phyloP scores from a whole-genome alignment of 1,140 invertebrate species.

The Caligus rogercresseyi region DNA sequence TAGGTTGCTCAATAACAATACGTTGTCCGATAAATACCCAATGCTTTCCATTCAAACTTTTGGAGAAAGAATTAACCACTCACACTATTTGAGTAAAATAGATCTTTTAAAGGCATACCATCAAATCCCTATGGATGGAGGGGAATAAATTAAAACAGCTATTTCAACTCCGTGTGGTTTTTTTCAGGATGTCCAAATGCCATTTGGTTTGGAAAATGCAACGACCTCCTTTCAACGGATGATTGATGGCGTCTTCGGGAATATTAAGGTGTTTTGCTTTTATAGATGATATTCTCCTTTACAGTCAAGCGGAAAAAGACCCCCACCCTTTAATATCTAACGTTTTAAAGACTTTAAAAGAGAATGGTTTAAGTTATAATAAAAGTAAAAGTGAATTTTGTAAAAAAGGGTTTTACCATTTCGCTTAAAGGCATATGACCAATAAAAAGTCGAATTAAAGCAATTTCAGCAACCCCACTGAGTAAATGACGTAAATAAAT shows the following conservation, averaged over 20 bases:
- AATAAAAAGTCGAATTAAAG: background rate
- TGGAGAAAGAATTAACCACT: background rate
- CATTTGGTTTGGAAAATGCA: background rate
- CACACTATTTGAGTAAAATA: background rate
- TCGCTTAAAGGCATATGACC: background rate
- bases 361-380: background rate
- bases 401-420: background rate
- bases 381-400: background rate
- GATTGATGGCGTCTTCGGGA: background rate
- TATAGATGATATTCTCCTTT: background rate
- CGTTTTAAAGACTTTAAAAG: background rate
- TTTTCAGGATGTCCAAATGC: background rate
- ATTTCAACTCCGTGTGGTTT: background rate
- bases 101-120: background rate
- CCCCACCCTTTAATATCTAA: background rate
- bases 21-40: background rate
- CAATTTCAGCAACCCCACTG: background rate
- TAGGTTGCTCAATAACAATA: background rate
- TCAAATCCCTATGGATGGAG: background rate
- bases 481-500: background rate
- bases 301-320: background rate
- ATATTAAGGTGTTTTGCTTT: background rate
- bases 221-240: background rate
- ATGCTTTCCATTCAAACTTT: background rate
- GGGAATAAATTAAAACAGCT: background rate